phyloP scores from a whole-genome alignment of 2,888 invertebrate genomes.

The Rambutsinella grinnellia region DNA sequence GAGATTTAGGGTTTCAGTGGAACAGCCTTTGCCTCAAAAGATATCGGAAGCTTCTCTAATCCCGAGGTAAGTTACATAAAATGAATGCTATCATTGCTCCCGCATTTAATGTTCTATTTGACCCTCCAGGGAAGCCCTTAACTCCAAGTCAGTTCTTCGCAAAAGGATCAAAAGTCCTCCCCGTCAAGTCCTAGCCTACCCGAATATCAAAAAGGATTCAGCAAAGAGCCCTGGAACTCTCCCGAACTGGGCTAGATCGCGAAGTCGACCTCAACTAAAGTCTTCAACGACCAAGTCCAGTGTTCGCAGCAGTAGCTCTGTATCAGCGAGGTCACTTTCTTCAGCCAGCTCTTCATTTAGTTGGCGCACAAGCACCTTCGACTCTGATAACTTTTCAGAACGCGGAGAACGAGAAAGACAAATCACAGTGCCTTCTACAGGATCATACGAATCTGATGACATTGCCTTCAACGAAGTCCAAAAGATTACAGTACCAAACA shows the following conservation, averaged over 20 bases:
- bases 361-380: not conserved
- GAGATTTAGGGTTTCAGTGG: conserved; percentile 17
- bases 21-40: not conserved
- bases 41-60: conserved; percentile 25
- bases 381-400: not conserved
- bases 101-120: conserved; percentile 4
- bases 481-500: conserved; percentile 28
- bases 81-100: not conserved
- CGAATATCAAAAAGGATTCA: not conserved
- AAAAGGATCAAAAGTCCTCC: conserved; percentile 63
- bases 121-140: conserved; percentile 44
- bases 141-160: conserved; percentile 57
- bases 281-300: not conserved
- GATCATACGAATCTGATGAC: conserved; percentile 31
- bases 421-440: conserved; percentile 13
- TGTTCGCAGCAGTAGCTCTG: not conserved
- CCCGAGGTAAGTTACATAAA: conserved; percentile 19
- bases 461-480: conserved; percentile 16
- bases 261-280: conserved; percentile 35
- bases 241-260: conserved; percentile 38
- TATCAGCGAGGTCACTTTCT: conserved; percentile 27
- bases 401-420: not conserved
- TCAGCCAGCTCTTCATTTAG: not conserved
- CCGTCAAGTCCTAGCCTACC: conserved; percentile 7
- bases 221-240: not conserved